These are phyloP conservation scores for Narcine bancroftii DNA, from an alignment of 2,113 vertebrate genomes.

Conservation along the genomic window DNA sequence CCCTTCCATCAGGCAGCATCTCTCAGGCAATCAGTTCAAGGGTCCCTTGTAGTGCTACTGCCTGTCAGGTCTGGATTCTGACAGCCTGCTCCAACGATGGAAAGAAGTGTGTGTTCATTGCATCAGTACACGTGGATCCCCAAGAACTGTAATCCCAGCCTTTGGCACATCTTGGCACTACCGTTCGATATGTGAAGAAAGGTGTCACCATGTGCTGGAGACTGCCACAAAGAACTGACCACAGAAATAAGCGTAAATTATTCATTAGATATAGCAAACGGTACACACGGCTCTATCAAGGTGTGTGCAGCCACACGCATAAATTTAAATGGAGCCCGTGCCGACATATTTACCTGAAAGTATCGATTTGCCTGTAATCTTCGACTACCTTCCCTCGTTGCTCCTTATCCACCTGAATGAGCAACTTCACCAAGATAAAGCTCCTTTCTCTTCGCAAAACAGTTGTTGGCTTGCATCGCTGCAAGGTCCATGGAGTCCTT, in stretches of 20 bases:
- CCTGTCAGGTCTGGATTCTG: background rate
- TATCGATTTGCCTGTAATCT: background rate
- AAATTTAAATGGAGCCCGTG: background rate
- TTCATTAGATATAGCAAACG: background rate
- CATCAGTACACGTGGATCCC: background rate
- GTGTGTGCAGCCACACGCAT: background rate
- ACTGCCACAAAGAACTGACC: background rate
- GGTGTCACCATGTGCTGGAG: background rate
- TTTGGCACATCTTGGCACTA: background rate
- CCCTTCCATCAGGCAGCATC: constrained; percentile 89
- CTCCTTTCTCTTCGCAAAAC: too few relatives aligned
- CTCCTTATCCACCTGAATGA: background rate
- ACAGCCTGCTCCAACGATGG: background rate
- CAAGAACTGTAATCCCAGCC: background rate
- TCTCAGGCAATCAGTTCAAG: constrained; percentile 98
- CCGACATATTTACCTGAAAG: background rate
- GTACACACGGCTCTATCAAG: background rate
- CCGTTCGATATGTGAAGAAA: background rate
- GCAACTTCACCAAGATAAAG: background rate
- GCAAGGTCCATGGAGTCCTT: background rate
- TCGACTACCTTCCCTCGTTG: background rate
- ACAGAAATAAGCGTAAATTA: constrained; percentile 12
- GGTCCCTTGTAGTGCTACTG: constrained; percentile 74
- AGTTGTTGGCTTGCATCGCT: background rate
- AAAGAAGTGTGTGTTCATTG: background rate